phyloP scores from a whole-genome alignment of 1,140 invertebrate species.

The Drosophila athabasca region DNA sequence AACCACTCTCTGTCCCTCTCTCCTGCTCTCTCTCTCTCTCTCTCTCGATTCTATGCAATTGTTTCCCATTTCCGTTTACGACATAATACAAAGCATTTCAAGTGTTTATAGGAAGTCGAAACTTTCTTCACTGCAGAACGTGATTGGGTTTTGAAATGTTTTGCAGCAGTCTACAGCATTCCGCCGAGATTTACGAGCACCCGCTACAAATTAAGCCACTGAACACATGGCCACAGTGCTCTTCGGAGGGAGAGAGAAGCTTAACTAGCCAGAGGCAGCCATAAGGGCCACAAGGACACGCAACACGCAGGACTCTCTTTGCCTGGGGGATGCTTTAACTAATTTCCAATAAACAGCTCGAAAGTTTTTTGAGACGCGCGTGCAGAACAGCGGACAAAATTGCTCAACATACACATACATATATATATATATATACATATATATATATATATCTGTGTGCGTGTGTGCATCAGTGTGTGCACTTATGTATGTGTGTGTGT shows the following conservation, averaged over 20 bases:
- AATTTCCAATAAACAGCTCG: conserved; percentile 73
- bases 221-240: conserved; percentile 17
- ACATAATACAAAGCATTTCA: conserved; percentile 49
- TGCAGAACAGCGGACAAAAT: conserved; percentile 58
- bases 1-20: background rate
- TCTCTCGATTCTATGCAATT: conserved; percentile 31
- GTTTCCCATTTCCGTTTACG: conserved; percentile 43
- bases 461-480: conserved; percentile 9
- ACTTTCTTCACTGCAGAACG: conserved; percentile 56
- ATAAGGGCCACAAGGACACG: background rate
- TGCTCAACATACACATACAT: conserved; percentile 31
- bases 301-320: background rate
- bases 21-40: background rate
- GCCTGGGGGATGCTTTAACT: conserved; percentile 58
- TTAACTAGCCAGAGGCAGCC: conserved; percentile 36
- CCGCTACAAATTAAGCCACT: conserved; percentile 64
- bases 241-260: conserved; percentile 25
- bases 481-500: conserved; percentile 3
- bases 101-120: conserved; percentile 61
- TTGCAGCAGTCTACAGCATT: conserved; percentile 44
- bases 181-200: conserved; percentile 67
- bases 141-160: conserved; percentile 59
- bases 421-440: conserved; percentile 15
- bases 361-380: conserved; percentile 62
- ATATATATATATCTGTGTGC: conserved; percentile 13